Conservation (phyloP, 2,113 vertebrate genomes). For the Micronisus gabar region DNA sequence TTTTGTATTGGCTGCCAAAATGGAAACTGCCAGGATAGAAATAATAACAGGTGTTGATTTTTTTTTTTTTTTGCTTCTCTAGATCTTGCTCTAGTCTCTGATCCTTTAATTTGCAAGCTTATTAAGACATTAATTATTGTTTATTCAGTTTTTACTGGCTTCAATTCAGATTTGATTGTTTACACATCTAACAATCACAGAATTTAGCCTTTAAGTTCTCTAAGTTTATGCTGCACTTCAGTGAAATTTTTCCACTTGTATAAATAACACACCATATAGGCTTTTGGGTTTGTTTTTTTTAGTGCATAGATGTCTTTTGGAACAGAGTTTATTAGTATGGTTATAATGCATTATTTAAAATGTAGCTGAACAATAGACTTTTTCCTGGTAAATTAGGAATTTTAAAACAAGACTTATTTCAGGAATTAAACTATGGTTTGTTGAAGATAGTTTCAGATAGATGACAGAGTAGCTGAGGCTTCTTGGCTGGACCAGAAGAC, state of each 20-base stretch:
- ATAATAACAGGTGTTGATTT: not conserved
- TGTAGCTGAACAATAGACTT: not conserved
- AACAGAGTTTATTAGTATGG: not conserved
- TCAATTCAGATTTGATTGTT: conserved; percentile 46
- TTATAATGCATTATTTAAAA: not conserved
- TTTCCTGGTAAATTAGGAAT: not conserved
- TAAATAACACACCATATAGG: not conserved
- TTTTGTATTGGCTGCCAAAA: not conserved
- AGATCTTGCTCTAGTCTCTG: not conserved
- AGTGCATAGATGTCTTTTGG: not conserved
- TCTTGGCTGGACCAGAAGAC: not conserved
- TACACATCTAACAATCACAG: not conserved
- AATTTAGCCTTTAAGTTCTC: not conserved
- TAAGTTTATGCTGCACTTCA: not conserved
- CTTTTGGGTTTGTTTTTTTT: not conserved
- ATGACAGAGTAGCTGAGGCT: not conserved
- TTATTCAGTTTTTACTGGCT: conserved; percentile 37
- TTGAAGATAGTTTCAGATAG: not conserved
- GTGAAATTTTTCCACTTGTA: not conserved
- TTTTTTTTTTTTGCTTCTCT: not conserved
- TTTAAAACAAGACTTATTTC: not conserved
- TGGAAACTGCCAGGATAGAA: not conserved
- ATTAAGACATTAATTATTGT: conserved; percentile 25
- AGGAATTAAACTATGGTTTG: not conserved
- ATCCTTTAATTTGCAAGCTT: conserved; percentile 2